A percentile compares a stretch with the other conserved stretches of the same genome.
Conservation (phyloP, 2,797 vertebrate species). For the Choloepus didactylus region DNA sequence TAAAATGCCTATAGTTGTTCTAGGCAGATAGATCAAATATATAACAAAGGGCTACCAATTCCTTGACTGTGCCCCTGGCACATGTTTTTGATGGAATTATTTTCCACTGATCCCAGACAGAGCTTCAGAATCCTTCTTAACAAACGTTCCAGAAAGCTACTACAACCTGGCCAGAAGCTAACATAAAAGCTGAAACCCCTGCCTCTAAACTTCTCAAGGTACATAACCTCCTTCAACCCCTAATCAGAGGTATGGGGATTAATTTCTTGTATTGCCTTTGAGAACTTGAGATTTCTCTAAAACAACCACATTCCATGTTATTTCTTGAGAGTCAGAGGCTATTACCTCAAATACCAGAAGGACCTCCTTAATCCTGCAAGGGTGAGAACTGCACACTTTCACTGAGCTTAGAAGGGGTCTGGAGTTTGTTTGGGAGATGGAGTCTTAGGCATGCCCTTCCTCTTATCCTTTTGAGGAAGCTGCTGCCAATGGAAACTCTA, state of each 20-base stretch:
- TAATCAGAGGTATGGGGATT: neutral
- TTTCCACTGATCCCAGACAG: neutral
- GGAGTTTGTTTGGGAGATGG: neutral
- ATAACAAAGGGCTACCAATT: neutral
- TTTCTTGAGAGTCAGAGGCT: neutral
- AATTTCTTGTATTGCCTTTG: neutral
- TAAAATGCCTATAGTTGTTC: neutral
- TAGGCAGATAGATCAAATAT: neutral
- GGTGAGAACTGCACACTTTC: neutral
- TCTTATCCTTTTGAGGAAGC: neutral
- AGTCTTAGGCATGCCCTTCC: neutral
- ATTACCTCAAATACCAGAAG: neutral
- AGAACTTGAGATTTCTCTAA: neutral
- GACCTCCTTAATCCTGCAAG: neutral
- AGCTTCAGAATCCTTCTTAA: neutral
- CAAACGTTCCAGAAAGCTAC: accelerated
- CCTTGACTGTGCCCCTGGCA: neutral
- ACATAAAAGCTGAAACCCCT: neutral
- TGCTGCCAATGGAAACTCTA: neutral
- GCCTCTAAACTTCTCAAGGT: neutral
- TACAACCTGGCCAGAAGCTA: no score
- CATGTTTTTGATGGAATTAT: neutral
- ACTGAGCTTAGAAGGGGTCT: neutral
- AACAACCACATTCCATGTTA: neutral
- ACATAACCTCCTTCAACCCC: neutral